Conservation (phyloP, 23 tunicate species). For the Halocynthia aurantium region DNA sequence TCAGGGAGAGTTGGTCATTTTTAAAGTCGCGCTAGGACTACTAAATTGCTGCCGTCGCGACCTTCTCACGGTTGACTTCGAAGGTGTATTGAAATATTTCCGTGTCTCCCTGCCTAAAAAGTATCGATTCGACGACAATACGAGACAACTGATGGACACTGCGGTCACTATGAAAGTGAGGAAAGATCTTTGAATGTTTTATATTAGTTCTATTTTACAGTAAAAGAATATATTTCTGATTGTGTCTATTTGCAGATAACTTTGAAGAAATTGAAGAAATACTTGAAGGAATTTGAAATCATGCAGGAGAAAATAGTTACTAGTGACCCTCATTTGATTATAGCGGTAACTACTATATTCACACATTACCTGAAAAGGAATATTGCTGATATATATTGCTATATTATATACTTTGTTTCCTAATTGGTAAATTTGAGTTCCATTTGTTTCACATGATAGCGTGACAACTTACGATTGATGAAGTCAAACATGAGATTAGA, state of each 20-base stretch:
- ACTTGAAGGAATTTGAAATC: constrained; percentile 51
- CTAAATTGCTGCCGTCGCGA: constrained; percentile 64
- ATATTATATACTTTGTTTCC: not conserved
- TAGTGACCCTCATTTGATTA: constrained; percentile 52
- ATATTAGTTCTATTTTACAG: too few relatives aligned
- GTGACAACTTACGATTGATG: constrained; percentile 69
- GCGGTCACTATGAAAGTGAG: constrained; percentile 57
- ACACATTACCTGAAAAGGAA: not conserved
- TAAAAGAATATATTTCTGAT: too few relatives aligned
- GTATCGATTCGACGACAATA: constrained; percentile 71
- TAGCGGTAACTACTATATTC: constrained; percentile 31
- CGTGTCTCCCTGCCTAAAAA: constrained; percentile 92
- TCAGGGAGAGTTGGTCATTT: constrained; percentile 81
- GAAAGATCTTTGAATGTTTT: too few relatives aligned
- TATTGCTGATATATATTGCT: not conserved
- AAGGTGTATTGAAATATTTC: constrained; percentile 83
- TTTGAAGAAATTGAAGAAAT: constrained; percentile 41
- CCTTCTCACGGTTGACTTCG: constrained; percentile 81
- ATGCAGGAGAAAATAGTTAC: constrained; percentile 41
- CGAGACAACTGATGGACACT: constrained; percentile 47
- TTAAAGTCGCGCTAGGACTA: constrained; percentile 70
- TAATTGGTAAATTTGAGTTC: not conserved
- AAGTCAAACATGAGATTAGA: constrained; percentile 86
- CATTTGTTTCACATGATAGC: constrained; percentile 2
- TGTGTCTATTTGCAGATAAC: constrained; percentile 19